Evolutionary conservation across 2,113 vertebrate genomes (phyloP).

Genomic region (Cryptotis parvus): DNA sequence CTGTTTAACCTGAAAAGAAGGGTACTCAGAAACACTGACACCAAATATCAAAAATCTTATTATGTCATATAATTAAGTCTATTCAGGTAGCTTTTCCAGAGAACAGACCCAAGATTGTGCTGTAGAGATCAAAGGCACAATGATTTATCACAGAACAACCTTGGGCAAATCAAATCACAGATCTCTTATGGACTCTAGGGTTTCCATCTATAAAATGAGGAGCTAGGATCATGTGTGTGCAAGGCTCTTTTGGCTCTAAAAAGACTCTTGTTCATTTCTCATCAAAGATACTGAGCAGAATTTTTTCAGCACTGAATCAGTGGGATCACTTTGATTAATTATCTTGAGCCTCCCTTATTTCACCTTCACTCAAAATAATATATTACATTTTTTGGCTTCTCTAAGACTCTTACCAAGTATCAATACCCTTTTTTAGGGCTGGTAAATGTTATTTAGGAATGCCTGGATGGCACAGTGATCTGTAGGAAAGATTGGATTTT

Average conservation of each 20-base stretch:
- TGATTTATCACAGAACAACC: neutral
- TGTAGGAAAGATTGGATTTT: neutral
- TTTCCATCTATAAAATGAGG: slow-evolving; percentile 15
- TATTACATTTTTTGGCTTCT: neutral
- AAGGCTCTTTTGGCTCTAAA: neutral
- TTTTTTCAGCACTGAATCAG: slow-evolving; percentile 14
- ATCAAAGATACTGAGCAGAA: slow-evolving; percentile 7
- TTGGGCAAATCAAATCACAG: slow-evolving; percentile 5
- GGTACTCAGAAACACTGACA: neutral
- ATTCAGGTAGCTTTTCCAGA: slow-evolving; percentile 14
- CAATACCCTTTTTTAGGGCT: neutral
- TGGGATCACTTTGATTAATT: neutral
- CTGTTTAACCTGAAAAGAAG: neutral
- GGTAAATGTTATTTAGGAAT: slow-evolving; percentile 3
- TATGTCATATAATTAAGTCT: neutral
- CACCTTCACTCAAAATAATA: slow-evolving; percentile 49
- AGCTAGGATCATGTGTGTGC: neutral
- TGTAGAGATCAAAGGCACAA: neutral
- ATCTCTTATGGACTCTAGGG: neutral
- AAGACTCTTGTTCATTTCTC: slow-evolving; percentile 45
- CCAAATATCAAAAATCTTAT: neutral
- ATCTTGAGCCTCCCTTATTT: slow-evolving; percentile 24
- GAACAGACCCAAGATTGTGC: neutral
- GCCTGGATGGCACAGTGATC: neutral
- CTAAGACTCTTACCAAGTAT: slow-evolving; percentile 6